Conservation (phyloP, 2,113 vertebrate species). For the Etheostoma spectabile region DNA sequence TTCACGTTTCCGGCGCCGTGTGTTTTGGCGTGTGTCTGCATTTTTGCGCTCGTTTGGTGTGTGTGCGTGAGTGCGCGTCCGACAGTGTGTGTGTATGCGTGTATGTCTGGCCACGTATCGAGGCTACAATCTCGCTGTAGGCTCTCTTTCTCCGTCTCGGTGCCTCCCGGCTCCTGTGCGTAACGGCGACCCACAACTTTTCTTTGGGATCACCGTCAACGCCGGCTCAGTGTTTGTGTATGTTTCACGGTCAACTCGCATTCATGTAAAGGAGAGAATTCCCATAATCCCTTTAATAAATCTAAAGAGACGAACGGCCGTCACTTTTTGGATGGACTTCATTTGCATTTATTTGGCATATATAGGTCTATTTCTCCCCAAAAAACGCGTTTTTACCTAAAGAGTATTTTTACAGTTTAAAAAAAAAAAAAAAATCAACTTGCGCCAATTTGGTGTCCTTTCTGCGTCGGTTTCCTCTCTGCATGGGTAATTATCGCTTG, state of each 20-base stretch:
- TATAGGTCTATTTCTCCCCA: not conserved
- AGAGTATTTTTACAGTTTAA: not conserved
- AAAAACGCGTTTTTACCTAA: too few relatives aligned
- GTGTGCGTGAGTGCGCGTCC: not conserved
- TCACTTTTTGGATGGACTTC: not conserved
- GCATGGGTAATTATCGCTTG: not conserved
- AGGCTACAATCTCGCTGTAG: conserved; percentile 13
- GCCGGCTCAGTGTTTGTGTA: not conserved
- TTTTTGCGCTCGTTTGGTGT: not conserved
- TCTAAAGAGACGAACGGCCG: not conserved
- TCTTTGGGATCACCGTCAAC: conserved; percentile 27
- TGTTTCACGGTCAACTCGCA: not conserved
- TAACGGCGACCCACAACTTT: conserved; percentile 68
- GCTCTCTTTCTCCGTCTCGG: conserved; percentile 14
- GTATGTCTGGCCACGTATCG: conserved; percentile 37
- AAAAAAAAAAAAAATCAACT: not conserved
- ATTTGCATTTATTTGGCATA: not conserved
- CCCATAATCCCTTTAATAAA: too few relatives aligned
- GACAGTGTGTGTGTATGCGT: not conserved
- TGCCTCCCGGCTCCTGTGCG: conserved; percentile 45
- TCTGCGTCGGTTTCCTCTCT: not conserved
- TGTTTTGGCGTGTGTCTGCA: not conserved
- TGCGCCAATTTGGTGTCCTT: too few relatives aligned
- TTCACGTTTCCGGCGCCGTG: conserved; percentile 16
- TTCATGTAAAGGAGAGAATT: not conserved